phyloP scores from a whole-genome alignment of 2,113 vertebrate species.

The Arvicanthis niloticus region DNA sequence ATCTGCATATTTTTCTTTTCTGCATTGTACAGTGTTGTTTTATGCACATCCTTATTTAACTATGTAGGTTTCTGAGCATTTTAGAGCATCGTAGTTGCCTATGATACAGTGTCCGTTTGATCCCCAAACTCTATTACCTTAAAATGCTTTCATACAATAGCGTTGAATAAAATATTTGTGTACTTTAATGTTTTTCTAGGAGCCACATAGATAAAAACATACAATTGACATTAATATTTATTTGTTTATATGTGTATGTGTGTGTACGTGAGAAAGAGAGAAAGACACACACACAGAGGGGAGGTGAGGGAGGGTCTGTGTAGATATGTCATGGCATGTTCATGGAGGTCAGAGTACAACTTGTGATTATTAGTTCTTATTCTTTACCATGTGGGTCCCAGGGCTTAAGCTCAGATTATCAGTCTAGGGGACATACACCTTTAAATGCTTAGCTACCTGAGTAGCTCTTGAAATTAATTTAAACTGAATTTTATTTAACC shows the following conservation, averaged over 20 bases:
- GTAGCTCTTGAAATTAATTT: neutral
- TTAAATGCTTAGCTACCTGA: neutral
- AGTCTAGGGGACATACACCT: neutral
- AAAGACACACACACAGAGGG: too few relatives aligned
- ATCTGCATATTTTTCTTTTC: neutral
- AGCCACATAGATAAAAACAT: neutral
- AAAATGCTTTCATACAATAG: neutral
- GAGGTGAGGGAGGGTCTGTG: neutral
- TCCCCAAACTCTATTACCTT: neutral
- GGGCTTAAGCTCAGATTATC: neutral
- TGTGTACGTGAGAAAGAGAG: neutral
- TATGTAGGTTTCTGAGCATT: neutral
- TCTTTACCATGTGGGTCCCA: too few relatives aligned
- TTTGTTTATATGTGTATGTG: neutral
- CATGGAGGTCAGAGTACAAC: neutral
- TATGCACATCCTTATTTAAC: neutral
- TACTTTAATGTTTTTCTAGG: neutral
- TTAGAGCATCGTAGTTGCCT: neutral
- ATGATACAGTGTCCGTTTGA: neutral
- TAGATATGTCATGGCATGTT: neutral
- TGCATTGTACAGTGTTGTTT: neutral
- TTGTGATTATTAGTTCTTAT: neutral
- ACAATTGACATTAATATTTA: neutral
- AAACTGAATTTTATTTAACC: neutral
- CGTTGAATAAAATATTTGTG: neutral